A percentile compares a stretch with the other conserved stretches of the same genome.
phyloP scores from a whole-genome alignment of 2,797 vertebrate genomes.

The Vireo griseus region DNA sequence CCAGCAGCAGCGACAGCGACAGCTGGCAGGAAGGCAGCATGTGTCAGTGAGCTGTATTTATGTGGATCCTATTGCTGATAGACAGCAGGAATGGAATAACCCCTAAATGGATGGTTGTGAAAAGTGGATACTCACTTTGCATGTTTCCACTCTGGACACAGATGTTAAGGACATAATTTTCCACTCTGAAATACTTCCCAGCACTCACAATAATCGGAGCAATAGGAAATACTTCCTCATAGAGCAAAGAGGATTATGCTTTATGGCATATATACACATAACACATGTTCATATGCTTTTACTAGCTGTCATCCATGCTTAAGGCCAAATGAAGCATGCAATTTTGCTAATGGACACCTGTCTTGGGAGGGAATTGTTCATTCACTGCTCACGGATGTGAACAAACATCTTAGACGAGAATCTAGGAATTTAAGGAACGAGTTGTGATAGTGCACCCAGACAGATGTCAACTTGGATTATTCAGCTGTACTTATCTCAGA shows the following conservation, averaged over 20 bases:
- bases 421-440: constrained; percentile 26
- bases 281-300: constrained; percentile 36
- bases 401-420: constrained; percentile 8
- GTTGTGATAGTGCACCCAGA: constrained; percentile 12
- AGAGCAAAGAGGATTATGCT: constrained; percentile 32
- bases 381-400: constrained; percentile 17
- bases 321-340: constrained; percentile 30
- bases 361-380: constrained; percentile 15
- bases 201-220: neutral
- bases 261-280: constrained; percentile 22
- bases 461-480: constrained; percentile 45
- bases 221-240: constrained; percentile 21
- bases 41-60: neutral
- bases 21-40: neutral
- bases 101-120: neutral
- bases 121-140: neutral
- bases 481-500: constrained; percentile 5
- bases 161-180: constrained; percentile 1
- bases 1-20: neutral
- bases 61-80: neutral
- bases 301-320: constrained; percentile 9
- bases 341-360: constrained; percentile 51
- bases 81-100: neutral
- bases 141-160: neutral
- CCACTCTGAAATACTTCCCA: neutral